Conservation (phyloP, 2,888 invertebrate genomes). For the Junonia oenone region DNA sequence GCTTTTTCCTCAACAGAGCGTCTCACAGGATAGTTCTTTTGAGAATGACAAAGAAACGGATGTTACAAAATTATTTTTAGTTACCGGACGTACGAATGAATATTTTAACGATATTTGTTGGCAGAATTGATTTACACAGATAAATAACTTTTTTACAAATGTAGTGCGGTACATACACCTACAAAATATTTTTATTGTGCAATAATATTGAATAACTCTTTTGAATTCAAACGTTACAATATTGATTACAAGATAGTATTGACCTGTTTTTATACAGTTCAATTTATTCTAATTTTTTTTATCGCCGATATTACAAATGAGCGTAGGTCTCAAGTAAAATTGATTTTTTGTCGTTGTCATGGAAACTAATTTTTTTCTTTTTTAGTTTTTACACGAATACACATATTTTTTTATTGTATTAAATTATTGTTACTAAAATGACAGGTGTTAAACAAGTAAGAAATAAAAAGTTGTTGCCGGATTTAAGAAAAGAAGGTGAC, state of each 20-base stretch:
- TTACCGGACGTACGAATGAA: slow-evolving; percentile 12
- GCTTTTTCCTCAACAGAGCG: neutral
- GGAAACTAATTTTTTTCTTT: slow-evolving; percentile 2
- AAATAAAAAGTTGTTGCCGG: slow-evolving; percentile 65
- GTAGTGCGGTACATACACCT: too few relatives aligned
- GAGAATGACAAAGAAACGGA: slow-evolving; percentile 12
- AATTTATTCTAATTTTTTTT: too few relatives aligned
- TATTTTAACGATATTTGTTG: neutral
- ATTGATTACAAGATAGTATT: too few relatives aligned
- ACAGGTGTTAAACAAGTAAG: slow-evolving; percentile 54
- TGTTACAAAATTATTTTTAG: neutral
- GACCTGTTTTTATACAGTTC: too few relatives aligned
- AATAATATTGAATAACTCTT: too few relatives aligned
- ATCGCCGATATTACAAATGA: too few relatives aligned
- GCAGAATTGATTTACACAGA: neutral
- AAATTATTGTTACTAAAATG: slow-evolving; percentile 35
- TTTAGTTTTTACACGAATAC: neutral
- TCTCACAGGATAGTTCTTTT: neutral
- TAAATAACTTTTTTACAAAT: too few relatives aligned
- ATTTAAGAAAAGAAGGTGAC: slow-evolving; percentile 44
- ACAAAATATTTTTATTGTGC: too few relatives aligned
- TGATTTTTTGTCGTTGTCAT: slow-evolving; percentile 12
- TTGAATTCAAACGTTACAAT: too few relatives aligned
- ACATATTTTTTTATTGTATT: neutral
- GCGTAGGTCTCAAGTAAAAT: too few relatives aligned